Evolutionary conservation across 2,113 vertebrate species (phyloP), one percentile per base, ranked within the genome.

Genomic region (Planiliza haematocheilus): DNA sequence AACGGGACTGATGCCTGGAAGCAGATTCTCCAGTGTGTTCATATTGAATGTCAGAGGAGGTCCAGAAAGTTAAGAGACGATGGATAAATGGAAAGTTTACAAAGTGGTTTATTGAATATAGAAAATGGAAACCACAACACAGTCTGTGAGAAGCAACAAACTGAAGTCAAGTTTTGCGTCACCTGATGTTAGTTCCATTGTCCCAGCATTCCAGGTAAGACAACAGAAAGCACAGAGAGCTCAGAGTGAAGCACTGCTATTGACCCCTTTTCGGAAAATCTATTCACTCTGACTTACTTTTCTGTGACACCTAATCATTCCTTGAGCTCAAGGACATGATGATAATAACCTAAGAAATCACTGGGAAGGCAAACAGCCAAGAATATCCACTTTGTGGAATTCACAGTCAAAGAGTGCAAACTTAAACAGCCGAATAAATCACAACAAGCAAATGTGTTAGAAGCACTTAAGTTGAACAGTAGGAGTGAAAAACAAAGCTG

Each of bases 151-250:
- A 69, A 24, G 72, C 13, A 58, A 11, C 42, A 4, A 9, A 30
- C 24, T 34, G 7, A 66, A 36, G 37, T 43, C 14, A 42, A 24
- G 17, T 74, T 36, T 57, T n/a, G n/a, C n/a, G 43, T 48, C 58
- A 75, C 53, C 36, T 68, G 66, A n/a, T n/a, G 70, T 30, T 21
- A 24, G 16, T 37, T 42, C 46, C n/a, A 61, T 45, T 18, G 43
- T 64, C 39, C 21, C 9, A 10, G 20, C 36, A 55, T 41, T 24
- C 7, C 10, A 77, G 81, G 82, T 81, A 76, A 82, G 67, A 59
- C 39, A 79, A 79, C 58, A 65, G 57, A 84, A 68, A 52, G 60
- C 34, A 58, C 70, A 55, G 39, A 59, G 48, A 1, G 1, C 50
- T 52, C 17, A 30, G 16, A 51, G 17, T 30, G 10, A 2, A 17